A percentile compares a stretch with the other conserved stretches of the same genome.
Evolutionary conservation across 2,113 vertebrate species (phyloP).

Genomic region (Psilopsiagon aymara): DNA sequence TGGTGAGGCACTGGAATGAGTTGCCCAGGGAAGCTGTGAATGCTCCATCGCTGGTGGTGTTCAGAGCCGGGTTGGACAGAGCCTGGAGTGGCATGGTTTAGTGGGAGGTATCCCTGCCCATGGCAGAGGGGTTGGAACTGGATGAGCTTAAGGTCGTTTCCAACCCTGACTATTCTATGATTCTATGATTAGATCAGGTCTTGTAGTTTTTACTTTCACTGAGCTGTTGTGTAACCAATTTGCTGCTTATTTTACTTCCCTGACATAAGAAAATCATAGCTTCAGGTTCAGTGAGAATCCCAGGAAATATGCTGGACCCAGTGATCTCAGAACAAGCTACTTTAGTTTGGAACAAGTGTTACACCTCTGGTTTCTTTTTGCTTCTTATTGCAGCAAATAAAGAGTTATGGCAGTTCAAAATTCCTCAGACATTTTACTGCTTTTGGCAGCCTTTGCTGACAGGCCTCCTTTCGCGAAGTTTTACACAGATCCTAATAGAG

Average conservation of each 20-base stretch:
- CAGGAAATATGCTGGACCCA: not conserved
- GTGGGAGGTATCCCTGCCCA: too few species aligned
- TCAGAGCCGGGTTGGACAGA: too few species aligned
- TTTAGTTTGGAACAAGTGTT: not conserved
- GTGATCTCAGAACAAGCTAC: not conserved
- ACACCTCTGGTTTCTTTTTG: not conserved
- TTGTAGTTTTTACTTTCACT: not conserved
- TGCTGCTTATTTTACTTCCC: not conserved
- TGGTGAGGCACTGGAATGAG: too few species aligned
- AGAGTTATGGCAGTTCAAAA: constrained; percentile 68
- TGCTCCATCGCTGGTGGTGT: too few species aligned
- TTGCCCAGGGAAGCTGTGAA: too few species aligned
- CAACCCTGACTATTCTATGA: too few species aligned
- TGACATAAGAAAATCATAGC: not conserved
- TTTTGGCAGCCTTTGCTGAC: constrained; percentile 93
- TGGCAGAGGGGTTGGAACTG: too few species aligned
- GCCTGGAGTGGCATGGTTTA: too few species aligned
- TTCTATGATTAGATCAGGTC: not conserved
- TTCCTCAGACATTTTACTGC: constrained; percentile 82
- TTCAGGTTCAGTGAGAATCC: not conserved
- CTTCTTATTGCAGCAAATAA: constrained; percentile 52
- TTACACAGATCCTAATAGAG: constrained; percentile 85
- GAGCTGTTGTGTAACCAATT: not conserved
- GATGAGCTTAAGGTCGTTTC: too few species aligned
- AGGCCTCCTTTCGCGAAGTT: constrained; percentile 80